These are phyloP conservation scores for Heliothis subflexa DNA, from an alignment of 1,140 invertebrate genomes.

Conservation along the genomic window DNA sequence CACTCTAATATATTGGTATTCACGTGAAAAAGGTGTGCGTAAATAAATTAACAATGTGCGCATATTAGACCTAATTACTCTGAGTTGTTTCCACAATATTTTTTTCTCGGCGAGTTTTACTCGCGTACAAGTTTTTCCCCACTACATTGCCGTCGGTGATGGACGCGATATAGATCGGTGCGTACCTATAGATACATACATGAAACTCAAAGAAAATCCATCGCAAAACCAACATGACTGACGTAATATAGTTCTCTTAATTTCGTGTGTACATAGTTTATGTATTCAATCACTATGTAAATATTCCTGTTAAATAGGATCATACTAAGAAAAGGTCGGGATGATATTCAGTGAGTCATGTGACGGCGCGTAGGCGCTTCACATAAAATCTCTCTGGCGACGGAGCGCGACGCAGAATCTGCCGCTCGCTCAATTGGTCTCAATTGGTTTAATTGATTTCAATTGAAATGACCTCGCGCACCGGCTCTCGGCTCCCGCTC, in stretches of 20 bases:
- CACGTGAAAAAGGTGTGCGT: no score
- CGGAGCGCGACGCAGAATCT: slow-evolving; percentile 79
- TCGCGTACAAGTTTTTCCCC: no score
- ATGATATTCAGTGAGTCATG: slow-evolving; percentile 70
- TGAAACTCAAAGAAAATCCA: background rate
- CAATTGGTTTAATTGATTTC: slow-evolving; percentile 85
- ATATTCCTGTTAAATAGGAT: slow-evolving; percentile 40
- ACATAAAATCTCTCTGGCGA: slow-evolving; percentile 84
- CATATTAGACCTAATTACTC: no score
- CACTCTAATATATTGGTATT: no score
- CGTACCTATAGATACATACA: no score
- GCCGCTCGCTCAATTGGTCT: slow-evolving; percentile 82
- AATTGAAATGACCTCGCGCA: slow-evolving; percentile 85
- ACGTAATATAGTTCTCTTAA: slow-evolving; percentile 6
- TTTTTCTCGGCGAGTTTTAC: no score
- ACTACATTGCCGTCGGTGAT: no score
- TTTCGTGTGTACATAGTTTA: slow-evolving; percentile 18
- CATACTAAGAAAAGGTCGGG: slow-evolving; percentile 14
- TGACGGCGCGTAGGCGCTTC: slow-evolving; percentile 79
- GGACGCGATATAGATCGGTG: background rate
- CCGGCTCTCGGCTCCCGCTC: slow-evolving; percentile 75
- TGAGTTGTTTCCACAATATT: no score
- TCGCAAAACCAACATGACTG: background rate
- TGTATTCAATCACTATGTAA: slow-evolving; percentile 37
- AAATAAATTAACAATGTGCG: no score